Conservation (phyloP, 1,140 invertebrate species). For the Eufriesea mexicana region DNA sequence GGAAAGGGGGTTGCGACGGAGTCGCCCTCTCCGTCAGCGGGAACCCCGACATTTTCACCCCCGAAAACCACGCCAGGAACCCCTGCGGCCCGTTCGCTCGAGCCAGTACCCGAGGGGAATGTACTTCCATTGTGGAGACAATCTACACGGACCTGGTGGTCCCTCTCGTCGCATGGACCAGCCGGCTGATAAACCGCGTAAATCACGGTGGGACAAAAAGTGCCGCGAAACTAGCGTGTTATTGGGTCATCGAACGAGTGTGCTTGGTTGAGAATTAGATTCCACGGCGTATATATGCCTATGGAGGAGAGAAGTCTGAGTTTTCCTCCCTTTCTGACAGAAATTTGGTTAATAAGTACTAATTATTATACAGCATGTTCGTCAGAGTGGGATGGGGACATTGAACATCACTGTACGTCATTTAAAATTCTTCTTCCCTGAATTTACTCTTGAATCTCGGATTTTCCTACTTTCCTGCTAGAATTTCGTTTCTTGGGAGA, state of each 20-base stretch:
- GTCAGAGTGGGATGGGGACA: too few relatives aligned
- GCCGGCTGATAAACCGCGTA: conserved; percentile 18
- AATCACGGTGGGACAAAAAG: conserved; percentile 16
- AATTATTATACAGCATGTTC: too few relatives aligned
- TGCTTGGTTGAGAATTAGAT: neutral
- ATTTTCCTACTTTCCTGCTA: too few relatives aligned
- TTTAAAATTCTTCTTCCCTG: too few relatives aligned
- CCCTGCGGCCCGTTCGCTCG: conserved; percentile 37
- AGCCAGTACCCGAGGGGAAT: conserved; percentile 48
- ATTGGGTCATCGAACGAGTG: conserved; percentile 24
- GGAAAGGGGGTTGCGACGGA: conserved; percentile 65
- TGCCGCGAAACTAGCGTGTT: conserved; percentile 12
- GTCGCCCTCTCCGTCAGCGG: conserved; percentile 65
- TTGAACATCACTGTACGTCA: too few relatives aligned
- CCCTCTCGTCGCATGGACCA: conserved; percentile 17
- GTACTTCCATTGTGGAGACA: conserved; percentile 45
- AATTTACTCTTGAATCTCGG: too few relatives aligned
- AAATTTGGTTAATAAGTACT: too few relatives aligned
- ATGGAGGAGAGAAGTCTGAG: too few relatives aligned
- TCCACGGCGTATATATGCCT: neutral
- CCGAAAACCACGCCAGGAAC: conserved; percentile 67
- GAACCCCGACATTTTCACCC: conserved; percentile 65
- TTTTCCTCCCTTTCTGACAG: too few relatives aligned
- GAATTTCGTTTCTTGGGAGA: too few relatives aligned
- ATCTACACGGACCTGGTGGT: conserved; percentile 13